These are phyloP conservation scores for Otus sunia DNA, from an alignment of 2,113 vertebrate genomes.

Conservation along the genomic window DNA sequence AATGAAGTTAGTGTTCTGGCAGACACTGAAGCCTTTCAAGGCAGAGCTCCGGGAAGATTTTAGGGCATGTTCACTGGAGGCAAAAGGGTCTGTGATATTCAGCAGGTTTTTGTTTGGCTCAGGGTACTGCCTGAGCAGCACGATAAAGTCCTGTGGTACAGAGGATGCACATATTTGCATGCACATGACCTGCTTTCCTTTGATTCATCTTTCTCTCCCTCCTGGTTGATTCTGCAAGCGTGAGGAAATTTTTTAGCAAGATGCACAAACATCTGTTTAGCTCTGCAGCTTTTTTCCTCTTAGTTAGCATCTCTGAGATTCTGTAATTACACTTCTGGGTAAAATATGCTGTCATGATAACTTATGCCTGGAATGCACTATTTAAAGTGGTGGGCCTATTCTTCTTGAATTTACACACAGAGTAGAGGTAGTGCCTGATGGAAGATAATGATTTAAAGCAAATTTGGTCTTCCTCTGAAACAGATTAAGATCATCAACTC, in stretches of 20 bases:
- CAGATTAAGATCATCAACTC: neutral
- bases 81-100: neutral
- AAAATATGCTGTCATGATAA: conserved; percentile 33
- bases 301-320: conserved; percentile 53
- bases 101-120: conserved; percentile 2
- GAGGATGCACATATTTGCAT: neutral
- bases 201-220: conserved; percentile 6
- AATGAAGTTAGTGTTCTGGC: neutral
- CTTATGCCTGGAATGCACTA: neutral
- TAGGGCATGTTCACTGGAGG: neutral
- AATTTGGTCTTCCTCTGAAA: neutral
- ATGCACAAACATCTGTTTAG: conserved; percentile 52
- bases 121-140: neutral
- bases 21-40: neutral
- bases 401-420: neutral
- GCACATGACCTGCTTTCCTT: conserved; percentile 26
- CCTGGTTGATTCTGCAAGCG: neutral
- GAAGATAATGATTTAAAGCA: neutral
- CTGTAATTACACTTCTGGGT: conserved; percentile 55
- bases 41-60: neutral
- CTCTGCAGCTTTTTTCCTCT: conserved; percentile 46
- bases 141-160: neutral
- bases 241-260: conserved; percentile 40
- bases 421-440: neutral
- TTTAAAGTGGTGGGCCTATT: neutral